Evolutionary conservation across 2,797 vertebrate genomes (phyloP), one percentile per base, ranked within the genome.

Genomic region (Lates japonicus): DNA sequence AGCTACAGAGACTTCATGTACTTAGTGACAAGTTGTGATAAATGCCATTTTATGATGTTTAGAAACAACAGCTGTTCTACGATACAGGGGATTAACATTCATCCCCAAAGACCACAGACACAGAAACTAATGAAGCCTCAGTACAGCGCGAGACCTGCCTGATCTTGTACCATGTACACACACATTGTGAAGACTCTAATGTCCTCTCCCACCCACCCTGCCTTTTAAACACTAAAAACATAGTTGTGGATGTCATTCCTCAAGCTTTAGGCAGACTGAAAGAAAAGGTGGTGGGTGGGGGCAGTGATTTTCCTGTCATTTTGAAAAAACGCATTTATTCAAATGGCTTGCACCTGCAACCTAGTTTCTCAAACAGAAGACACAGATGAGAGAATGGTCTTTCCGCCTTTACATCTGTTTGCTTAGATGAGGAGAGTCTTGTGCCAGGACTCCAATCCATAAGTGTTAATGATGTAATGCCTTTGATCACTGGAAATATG

Each of bases 81-180:
- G 11, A 70, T 82, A 60, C 71, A 12, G 2, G 8, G 74, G 82
- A 88, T 89, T 87, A 83, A 61, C 37, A 37, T 60, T 81, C 48
- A 70, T 70, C 71, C 83, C 37, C 48, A 73, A 75, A 72, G 48
- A 37, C 64, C 48, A 86, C 51, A 62, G 19, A 72, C 77, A 49
- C 67, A 57, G 35, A 85, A 74, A 64, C 42, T 41, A 60, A 42
- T 63, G 49, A 76, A 70, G 76, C 67, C 20, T 74, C 52, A 58
- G 60, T 68, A 70, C 29, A 75, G 49, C 33, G 35, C 12, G 1
- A 42, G 71, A 68, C 85, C 68, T 91, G 90, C 7, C 83, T 64
- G 63, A 84, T 90, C 92, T 84, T 90, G 86, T 52, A 70, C 35
- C 39, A 5, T 35, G n/a, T 12, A 70, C 59, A 77, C 73, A 73